These are phyloP conservation scores for Papilio dardanus DNA, from an alignment of 1,140 invertebrate species.

Conservation along the genomic window DNA sequence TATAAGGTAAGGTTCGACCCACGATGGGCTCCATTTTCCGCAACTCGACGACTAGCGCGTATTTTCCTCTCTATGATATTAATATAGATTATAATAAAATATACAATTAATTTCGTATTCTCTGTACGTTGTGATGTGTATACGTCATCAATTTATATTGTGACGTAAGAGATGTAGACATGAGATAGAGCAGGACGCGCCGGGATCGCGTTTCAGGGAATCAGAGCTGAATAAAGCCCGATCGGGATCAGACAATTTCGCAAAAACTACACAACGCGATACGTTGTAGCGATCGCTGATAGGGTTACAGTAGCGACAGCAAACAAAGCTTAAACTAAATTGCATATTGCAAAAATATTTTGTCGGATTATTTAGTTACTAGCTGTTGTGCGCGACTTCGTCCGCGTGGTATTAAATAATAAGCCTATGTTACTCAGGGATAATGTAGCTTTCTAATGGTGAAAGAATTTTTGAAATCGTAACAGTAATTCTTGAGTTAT, in stretches of 20 bases:
- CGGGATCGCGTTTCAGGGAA: constrained; percentile 50
- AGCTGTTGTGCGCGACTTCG: too few relatives aligned
- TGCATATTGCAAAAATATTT: constrained; percentile 6
- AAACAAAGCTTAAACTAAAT: constrained; percentile 40
- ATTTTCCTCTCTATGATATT: too few relatives aligned
- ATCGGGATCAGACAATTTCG: constrained; percentile 76
- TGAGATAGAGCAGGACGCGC: constrained; percentile 15
- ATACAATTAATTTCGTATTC: background rate
- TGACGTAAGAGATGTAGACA: constrained; percentile 24
- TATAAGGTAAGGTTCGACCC: too few relatives aligned
- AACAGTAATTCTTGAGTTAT: too few relatives aligned
- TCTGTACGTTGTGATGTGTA: too few relatives aligned
- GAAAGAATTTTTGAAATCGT: too few relatives aligned
- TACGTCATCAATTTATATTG: background rate
- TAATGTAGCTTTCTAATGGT: too few relatives aligned
- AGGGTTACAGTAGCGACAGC: constrained; percentile 61
- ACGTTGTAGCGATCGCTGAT: constrained; percentile 77
- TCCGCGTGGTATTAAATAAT: too few relatives aligned
- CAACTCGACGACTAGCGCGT: too few relatives aligned
- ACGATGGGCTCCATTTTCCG: too few relatives aligned
- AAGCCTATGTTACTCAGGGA: too few relatives aligned
- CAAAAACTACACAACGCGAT: constrained; percentile 82
- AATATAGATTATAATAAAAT: too few relatives aligned
- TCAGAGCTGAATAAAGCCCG: constrained; percentile 61
- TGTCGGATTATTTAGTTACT: background rate